These are phyloP conservation scores for Hypocryptadius cinnamomeus DNA, from an alignment of 2,113 vertebrate species.

Conservation along the genomic window DNA sequence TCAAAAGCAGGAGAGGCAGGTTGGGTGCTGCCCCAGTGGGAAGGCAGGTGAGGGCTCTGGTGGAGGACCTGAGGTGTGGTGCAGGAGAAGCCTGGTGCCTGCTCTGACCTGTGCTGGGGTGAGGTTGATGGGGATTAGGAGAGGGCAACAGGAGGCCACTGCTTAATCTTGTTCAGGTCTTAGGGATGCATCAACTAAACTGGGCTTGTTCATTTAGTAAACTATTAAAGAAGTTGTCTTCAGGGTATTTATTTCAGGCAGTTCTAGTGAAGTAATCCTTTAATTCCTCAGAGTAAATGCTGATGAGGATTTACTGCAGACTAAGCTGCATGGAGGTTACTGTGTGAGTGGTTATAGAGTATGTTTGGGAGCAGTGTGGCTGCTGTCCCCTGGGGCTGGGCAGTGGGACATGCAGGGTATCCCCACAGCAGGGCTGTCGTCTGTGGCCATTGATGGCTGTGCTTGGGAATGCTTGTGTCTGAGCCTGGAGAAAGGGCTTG, in stretches of 20 bases:
- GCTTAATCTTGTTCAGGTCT: background rate
- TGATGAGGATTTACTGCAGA: background rate
- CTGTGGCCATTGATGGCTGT: fast-evolving
- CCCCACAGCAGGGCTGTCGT: background rate
- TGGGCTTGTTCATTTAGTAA: background rate
- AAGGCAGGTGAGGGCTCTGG: background rate
- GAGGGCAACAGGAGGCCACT: background rate
- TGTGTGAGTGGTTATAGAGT: background rate
- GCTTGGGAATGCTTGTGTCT: background rate
- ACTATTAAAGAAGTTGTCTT: background rate
- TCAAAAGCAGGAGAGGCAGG: background rate
- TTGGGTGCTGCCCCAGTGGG: background rate
- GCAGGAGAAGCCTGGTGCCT: background rate
- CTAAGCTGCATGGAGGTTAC: background rate
- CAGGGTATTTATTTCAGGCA: background rate
- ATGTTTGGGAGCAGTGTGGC: background rate
- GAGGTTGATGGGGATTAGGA: background rate
- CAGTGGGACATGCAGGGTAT: background rate
- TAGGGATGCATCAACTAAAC: background rate
- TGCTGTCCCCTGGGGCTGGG: background rate
- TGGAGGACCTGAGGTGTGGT: too few relatives aligned
- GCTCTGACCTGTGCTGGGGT: background rate
- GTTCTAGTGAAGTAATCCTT: slow-evolving; percentile 4
- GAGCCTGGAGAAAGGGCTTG: background rate
- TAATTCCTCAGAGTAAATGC: slow-evolving; percentile 27